These are phyloP conservation scores for Megaceryle maxima DNA, from an alignment of 2,113 vertebrate genomes.

Conservation along the genomic window DNA sequence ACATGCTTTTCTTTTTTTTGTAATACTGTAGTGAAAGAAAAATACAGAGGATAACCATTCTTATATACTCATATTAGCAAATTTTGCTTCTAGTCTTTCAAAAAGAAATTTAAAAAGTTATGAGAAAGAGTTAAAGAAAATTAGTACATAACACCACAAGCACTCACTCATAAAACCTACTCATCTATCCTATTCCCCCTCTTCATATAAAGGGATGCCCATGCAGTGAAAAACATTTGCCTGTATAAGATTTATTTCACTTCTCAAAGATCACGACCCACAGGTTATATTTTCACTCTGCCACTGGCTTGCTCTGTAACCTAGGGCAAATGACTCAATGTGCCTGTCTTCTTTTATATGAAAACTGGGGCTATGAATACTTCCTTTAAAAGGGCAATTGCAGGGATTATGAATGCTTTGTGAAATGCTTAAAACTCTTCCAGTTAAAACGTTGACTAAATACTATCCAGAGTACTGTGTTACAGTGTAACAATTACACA, in stretches of 20 bases:
- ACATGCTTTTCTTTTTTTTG: neutral
- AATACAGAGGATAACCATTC: neutral
- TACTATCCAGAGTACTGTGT: neutral
- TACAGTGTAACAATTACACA: neutral
- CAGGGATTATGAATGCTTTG: neutral
- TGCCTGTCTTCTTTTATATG: neutral
- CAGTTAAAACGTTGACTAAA: neutral
- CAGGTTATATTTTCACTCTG: neutral
- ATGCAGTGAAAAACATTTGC: neutral
- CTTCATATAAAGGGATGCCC: neutral
- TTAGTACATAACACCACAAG: neutral
- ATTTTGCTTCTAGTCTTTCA: neutral
- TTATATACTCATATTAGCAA: neutral
- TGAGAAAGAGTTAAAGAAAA: neutral
- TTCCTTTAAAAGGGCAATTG: neutral
- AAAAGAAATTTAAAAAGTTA: neutral
- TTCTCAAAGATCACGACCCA: neutral
- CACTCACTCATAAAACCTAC: neutral
- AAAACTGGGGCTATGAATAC: neutral
- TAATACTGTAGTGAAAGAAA: neutral
- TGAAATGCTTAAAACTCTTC: neutral
- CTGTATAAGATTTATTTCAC: neutral
- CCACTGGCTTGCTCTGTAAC: neutral
- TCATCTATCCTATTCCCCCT: neutral
- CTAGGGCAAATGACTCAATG: neutral